Conservation (phyloP, 2,888 invertebrate genomes). For the Drosophila differens region DNA sequence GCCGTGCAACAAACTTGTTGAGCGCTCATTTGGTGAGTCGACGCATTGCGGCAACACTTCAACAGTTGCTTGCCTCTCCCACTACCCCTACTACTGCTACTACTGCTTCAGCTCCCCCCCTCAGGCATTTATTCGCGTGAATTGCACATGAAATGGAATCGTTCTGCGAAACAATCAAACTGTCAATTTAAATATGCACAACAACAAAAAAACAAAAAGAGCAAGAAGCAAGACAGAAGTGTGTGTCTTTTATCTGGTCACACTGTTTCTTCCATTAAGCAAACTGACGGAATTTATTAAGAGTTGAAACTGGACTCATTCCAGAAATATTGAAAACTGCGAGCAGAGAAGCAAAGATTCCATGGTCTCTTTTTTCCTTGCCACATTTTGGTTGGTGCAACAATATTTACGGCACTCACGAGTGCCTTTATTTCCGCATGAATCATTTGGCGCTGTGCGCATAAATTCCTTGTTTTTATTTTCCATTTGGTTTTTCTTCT, state of each 20-base stretch:
- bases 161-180: slow-evolving; percentile 71
- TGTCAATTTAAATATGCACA: slow-evolving; percentile 73
- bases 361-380: background rate
- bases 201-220: slow-evolving; percentile 19
- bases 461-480: slow-evolving; percentile 65
- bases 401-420: slow-evolving; percentile 71
- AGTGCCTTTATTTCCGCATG: slow-evolving; percentile 79
- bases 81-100: slow-evolving; percentile 1
- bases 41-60: slow-evolving; percentile 58
- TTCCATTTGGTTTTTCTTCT: slow-evolving; percentile 10
- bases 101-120: background rate
- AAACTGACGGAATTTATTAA: slow-evolving; percentile 8
- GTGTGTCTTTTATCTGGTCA: slow-evolving; percentile 16
- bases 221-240: background rate
- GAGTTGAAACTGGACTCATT: slow-evolving; percentile 12
- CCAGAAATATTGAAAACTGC: slow-evolving; percentile 37
- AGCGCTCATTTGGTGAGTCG: slow-evolving; percentile 74
- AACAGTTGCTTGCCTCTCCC: slow-evolving; percentile 63
- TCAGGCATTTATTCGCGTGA: slow-evolving; percentile 25
- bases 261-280: slow-evolving; percentile 10
- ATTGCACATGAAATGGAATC: slow-evolving; percentile 69
- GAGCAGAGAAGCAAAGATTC: slow-evolving; percentile 39
- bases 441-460: slow-evolving; percentile 65
- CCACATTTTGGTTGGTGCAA: slow-evolving; percentile 43
- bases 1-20: slow-evolving; percentile 74